phyloP scores from a whole-genome alignment of 1,140 invertebrate genomes.

The Conus ventricosus region DNA sequence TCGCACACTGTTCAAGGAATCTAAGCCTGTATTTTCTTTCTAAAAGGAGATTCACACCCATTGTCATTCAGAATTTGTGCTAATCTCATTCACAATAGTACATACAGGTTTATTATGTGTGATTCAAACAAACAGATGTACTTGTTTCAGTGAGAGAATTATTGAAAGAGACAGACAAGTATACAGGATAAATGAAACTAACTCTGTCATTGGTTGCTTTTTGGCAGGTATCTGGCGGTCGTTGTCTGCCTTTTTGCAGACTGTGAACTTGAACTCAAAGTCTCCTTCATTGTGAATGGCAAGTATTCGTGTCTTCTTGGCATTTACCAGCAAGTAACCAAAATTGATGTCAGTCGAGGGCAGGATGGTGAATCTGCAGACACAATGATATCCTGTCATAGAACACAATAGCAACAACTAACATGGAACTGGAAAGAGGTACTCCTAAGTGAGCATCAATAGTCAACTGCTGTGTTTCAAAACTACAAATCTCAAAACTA shows the following conservation, averaged over 20 bases:
- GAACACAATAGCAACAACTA: no score
- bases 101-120: no score
- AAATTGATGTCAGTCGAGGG: conserved; percentile 73
- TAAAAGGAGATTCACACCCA: no score
- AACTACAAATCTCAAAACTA: no score
- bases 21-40: no score
- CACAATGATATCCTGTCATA: neutral
- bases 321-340: conserved; percentile 69
- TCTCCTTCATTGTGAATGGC: conserved; percentile 72
- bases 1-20: no score
- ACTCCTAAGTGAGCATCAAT: no score
- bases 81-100: no score
- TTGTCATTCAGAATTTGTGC: no score
- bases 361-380: conserved; percentile 66
- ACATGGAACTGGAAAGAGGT: no score
- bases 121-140: no score
- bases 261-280: conserved; percentile 73
- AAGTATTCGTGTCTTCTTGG: conserved; percentile 68
- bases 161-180: neutral
- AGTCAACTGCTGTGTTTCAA: no score
- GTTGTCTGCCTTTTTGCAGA: conserved; percentile 53
- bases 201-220: neutral
- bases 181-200: neutral
- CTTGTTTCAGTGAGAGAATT: neutral
- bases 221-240: neutral